phyloP scores from a whole-genome alignment of 2,113 vertebrate genomes.

The Merops nubicus region DNA sequence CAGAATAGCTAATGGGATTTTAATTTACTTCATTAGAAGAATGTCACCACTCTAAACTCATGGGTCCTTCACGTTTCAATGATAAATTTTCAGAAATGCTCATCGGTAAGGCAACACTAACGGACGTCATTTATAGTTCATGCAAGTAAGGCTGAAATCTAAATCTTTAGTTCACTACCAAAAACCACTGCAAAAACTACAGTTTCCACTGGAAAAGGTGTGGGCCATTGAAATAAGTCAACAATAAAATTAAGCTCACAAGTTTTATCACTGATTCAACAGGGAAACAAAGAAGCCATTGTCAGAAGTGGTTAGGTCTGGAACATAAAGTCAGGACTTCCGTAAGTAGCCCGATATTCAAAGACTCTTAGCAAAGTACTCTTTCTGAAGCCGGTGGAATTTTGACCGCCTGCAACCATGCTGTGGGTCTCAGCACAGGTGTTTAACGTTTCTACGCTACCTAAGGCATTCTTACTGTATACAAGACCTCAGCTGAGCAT shows the following conservation, averaged over 20 bases:
- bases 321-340: conserved; percentile 25
- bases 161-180: not conserved
- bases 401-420: conserved; percentile 8
- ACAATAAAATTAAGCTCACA: conserved; percentile 37
- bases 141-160: not conserved
- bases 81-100: not conserved
- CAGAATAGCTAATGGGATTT: not conserved
- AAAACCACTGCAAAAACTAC: not conserved
- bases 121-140: not conserved
- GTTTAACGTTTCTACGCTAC: not conserved
- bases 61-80: not conserved
- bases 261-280: conserved; percentile 52
- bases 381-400: not conserved
- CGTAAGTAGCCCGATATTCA: not conserved
- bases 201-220: conserved; percentile 20
- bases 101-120: not conserved
- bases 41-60: not conserved
- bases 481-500: rapidly evolving
- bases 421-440: not conserved
- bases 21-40: not conserved
- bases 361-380: conserved; percentile 9
- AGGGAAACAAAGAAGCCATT: conserved; percentile 57
- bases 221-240: not conserved
- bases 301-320: conserved; percentile 13
- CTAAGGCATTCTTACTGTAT: not conserved